These are phyloP conservation scores for Nixonia krombeini DNA, from an alignment of 1,140 invertebrate species.

Conservation along the genomic window DNA sequence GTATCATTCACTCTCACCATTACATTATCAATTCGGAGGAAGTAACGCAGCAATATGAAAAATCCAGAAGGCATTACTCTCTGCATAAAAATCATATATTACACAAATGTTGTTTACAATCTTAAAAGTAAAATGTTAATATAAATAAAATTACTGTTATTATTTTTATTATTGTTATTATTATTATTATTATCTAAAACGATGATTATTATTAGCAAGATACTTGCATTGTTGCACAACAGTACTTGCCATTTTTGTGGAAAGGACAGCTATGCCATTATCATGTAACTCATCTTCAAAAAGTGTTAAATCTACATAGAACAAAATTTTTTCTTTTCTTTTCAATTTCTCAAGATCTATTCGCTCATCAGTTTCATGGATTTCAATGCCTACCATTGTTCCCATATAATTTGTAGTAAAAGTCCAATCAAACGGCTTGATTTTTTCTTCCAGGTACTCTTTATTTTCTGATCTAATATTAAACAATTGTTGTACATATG, in stretches of 20 bases:
- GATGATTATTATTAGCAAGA: no score
- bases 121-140: conserved; percentile 13
- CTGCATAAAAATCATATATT: conserved; percentile 73
- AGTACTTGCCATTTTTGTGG: conserved; percentile 92
- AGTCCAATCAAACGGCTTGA: conserved; percentile 98
- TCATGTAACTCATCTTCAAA: conserved; percentile 99
- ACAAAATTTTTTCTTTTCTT: conserved; percentile 91
- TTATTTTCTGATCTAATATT: conserved; percentile 69
- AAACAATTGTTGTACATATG: no score
- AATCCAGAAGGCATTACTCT: conserved; percentile 95
- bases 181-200: no score
- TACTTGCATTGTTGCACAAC: background rate
- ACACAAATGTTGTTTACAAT: background rate
- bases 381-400: conserved; percentile 77
- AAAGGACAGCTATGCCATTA: conserved; percentile 92
- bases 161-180: no score
- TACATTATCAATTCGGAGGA: conserved; percentile 94
- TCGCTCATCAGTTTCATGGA: conserved; percentile 79
- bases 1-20: conserved; percentile 93
- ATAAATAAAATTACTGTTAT: conserved; percentile 14
- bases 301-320: conserved; percentile 93
- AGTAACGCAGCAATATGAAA: conserved; percentile 92
- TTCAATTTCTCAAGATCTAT: conserved; percentile 95
- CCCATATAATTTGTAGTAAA: conserved; percentile 96
- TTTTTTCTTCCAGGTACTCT: conserved; percentile 81